Conservation (phyloP, 2,797 vertebrate genomes). For the Pachyuromys duprasi region DNA sequence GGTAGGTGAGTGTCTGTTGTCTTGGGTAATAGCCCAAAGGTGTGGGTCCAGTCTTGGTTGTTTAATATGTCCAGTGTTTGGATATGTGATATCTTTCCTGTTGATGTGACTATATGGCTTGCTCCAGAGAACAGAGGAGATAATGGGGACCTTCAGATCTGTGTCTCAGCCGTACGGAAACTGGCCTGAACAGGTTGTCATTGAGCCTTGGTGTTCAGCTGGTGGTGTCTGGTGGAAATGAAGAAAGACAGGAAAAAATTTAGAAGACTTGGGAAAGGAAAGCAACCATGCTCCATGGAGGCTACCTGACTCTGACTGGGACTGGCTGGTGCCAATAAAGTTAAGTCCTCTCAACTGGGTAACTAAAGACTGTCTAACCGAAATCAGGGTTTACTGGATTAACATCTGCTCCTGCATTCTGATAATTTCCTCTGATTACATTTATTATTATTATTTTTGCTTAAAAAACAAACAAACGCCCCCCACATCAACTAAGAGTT, state of each 20-base stretch:
- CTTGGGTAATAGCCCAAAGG: background rate
- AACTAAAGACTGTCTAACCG: background rate
- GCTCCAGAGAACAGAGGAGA: background rate
- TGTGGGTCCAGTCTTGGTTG: background rate
- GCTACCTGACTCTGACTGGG: no score
- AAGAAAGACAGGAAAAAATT: background rate
- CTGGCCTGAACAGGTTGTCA: background rate
- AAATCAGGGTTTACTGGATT: background rate
- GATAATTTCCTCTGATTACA: constrained; percentile 7
- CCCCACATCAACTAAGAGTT: background rate
- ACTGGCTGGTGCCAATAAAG: no score
- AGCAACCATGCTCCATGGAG: background rate
- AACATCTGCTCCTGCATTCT: background rate
- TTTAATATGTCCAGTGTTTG: background rate
- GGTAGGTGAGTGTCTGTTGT: background rate
- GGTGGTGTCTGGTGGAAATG: background rate
- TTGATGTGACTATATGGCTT: background rate
- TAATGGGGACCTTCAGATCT: background rate
- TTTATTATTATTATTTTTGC: background rate
- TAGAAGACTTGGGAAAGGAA: background rate
- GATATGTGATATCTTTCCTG: background rate
- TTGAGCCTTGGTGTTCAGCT: background rate
- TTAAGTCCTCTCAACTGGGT: background rate
- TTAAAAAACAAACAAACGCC: background rate
- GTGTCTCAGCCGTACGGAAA: background rate